Evolutionary conservation across 2,797 vertebrate genomes (phyloP).

Genomic region (Oreochromis grahami): DNA sequence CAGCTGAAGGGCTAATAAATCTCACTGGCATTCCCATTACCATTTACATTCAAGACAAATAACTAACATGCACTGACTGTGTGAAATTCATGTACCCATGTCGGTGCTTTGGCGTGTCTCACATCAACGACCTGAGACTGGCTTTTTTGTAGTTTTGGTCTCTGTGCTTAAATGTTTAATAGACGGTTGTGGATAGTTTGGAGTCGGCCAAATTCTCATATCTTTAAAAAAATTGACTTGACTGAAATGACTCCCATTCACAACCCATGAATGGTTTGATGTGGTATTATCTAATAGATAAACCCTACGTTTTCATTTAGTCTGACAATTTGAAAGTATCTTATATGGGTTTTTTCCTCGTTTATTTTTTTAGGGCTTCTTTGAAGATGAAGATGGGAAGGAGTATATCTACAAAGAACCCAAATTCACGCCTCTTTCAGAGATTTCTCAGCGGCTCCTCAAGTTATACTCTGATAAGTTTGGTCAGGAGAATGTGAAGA

Average conservation of each 20-base stretch:
- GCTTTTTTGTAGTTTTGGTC: neutral
- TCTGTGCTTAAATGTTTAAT: constrained; percentile 10
- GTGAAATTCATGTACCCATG: neutral
- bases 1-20: constrained; percentile 7
- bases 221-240: neutral
- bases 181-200: constrained; percentile 1
- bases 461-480: constrained; percentile 98
- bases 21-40: constrained; percentile 16
- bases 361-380: constrained; percentile 84
- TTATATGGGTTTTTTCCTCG: neutral
- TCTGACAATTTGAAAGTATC: neutral
- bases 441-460: constrained; percentile 94
- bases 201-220: neutral
- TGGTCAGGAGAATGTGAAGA: constrained; percentile 96
- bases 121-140: constrained; percentile 12
- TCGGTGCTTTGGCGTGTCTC: constrained; percentile 9
- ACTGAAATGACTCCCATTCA: constrained; percentile 10
- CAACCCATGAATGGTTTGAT: constrained; percentile 3
- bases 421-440: constrained; percentile 93
- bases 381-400: constrained; percentile 98
- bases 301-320: neutral
- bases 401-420: constrained; percentile 99
- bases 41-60: neutral
- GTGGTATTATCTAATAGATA: neutral
- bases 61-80: constrained; percentile 23